Conservation (phyloP, 1,140 invertebrate species). For the Aphelenchoides besseyi region DNA sequence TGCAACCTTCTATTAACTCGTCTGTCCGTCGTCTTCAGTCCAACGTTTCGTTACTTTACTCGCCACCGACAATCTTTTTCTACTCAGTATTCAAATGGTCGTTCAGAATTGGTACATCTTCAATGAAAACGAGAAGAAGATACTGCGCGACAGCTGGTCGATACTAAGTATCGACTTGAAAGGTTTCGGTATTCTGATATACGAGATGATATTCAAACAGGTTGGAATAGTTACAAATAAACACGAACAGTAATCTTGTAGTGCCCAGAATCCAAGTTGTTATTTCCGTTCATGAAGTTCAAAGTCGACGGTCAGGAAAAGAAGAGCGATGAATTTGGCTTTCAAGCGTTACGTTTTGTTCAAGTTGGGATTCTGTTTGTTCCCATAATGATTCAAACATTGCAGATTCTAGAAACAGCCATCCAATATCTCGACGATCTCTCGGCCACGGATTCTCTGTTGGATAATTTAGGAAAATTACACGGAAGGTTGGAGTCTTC, state of each 20-base stretch:
- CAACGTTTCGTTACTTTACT: not conserved
- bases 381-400: not conserved
- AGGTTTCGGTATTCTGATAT: not conserved
- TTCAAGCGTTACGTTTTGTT: conserved; percentile 13
- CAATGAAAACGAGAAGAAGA: not conserved
- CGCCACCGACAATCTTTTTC: not conserved
- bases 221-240: not conserved
- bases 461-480: conserved; percentile 3
- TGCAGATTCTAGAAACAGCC: not conserved
- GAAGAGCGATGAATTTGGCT: not conserved
- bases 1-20: not conserved
- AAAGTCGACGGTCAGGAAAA: not conserved
- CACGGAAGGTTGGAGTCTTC: conserved; percentile 5
- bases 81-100: not conserved
- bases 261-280: not conserved
- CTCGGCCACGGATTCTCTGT: not conserved
- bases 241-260: not conserved
- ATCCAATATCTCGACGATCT: conserved; percentile 1
- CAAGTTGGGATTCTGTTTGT: not conserved
- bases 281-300: conserved; percentile 16
- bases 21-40: not conserved
- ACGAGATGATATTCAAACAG: conserved; percentile 21
- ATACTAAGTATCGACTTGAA: not conserved
- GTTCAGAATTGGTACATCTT: not conserved
- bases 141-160: not conserved